phyloP scores from a whole-genome alignment of 2,113 vertebrate genomes.

The Leptodactylus fuscus region DNA sequence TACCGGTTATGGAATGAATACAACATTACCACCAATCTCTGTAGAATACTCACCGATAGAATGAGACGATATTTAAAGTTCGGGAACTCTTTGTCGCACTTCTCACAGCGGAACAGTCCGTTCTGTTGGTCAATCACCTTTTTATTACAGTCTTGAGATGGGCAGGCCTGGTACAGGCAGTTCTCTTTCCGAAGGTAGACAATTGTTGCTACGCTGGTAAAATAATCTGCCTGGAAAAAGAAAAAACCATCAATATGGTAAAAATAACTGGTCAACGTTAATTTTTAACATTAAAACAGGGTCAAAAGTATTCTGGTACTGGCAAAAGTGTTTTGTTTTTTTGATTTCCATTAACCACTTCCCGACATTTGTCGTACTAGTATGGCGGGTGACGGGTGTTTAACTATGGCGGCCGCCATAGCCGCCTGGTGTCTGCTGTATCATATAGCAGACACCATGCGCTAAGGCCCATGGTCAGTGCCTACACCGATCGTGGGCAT shows the following conservation, averaged over 20 bases:
- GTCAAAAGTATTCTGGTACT: not conserved
- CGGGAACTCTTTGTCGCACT: slow-evolving; percentile 93
- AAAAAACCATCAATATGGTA: slow-evolving; percentile 41
- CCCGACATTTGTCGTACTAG: no score
- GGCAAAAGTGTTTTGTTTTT: not conserved
- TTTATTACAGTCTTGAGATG: slow-evolving; percentile 93
- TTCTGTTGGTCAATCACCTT: slow-evolving; percentile 97
- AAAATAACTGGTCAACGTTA: no score
- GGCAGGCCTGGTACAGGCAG: slow-evolving; percentile 95
- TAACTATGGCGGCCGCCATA: no score
- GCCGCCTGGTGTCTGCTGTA: slow-evolving; percentile 32
- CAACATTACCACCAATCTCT: no score
- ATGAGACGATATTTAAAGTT: slow-evolving; percentile 98
- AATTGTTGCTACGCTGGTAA: slow-evolving; percentile 86
- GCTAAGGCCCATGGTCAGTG: slow-evolving; percentile 63
- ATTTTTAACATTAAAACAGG: no score
- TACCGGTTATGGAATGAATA: no score
- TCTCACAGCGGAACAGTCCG: slow-evolving; percentile 93
- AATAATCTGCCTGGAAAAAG: slow-evolving; percentile 88
- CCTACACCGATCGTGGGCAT: no score
- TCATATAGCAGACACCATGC: slow-evolving; percentile 62
- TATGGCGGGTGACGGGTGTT: no score
- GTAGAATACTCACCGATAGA: slow-evolving; percentile 89
- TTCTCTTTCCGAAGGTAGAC: slow-evolving; percentile 94
- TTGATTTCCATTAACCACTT: no score